Evolutionary conservation across 2,113 vertebrate genomes (phyloP).

Genomic region (Dicrurus megarhynchus): DNA sequence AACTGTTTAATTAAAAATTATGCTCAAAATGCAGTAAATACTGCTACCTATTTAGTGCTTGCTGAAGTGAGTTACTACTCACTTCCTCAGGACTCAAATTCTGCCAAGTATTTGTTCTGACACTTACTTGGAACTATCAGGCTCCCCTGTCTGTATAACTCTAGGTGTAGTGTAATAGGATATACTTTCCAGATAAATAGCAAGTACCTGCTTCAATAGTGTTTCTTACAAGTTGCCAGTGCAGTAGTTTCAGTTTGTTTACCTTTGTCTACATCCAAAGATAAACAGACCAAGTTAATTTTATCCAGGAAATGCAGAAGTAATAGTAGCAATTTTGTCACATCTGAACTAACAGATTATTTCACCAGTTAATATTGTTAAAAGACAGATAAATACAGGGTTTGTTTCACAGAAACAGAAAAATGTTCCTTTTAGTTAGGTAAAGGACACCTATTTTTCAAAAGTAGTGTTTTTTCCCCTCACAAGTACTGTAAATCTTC

Average conservation of each 20-base stretch:
- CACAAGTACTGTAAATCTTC: neutral
- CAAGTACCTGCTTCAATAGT: neutral
- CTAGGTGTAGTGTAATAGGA: neutral
- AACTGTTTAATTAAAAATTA: neutral
- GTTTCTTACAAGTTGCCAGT: neutral
- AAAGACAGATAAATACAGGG: constrained; percentile 9
- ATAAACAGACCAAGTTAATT: neutral
- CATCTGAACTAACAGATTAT: constrained; percentile 17
- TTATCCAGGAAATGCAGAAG: constrained; percentile 32
- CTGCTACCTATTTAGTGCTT: constrained; percentile 26
- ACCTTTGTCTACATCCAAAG: neutral
- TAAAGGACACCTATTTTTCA: neutral
- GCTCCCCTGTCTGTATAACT: neutral
- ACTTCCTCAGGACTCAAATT: constrained; percentile 24
- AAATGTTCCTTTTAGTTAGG: constrained; percentile 42
- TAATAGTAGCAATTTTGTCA: neutral
- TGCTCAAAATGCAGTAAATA: constrained; percentile 64
- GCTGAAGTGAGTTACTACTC: neutral
- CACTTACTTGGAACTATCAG: neutral
- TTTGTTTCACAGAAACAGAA: constrained; percentile 80
- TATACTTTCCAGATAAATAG: neutral
- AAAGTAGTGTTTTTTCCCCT: neutral
- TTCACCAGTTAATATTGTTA: constrained; percentile 28
- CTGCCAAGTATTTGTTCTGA: neutral
- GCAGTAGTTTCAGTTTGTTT: neutral